These are phyloP conservation scores for Oryzaephilus surinamensis DNA, from an alignment of 1,140 invertebrate species.

Conservation along the genomic window DNA sequence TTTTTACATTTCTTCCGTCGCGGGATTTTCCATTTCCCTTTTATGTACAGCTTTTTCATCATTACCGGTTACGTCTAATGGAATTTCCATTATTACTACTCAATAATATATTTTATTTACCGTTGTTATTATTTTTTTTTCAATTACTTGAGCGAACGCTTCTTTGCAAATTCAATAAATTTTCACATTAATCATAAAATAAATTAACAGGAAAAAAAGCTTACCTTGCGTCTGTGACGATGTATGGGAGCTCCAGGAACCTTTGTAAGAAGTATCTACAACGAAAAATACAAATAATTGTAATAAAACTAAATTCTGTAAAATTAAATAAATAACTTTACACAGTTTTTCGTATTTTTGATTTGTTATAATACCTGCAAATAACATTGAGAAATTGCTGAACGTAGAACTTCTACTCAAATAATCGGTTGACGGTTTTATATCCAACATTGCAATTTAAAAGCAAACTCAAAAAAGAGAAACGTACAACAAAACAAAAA, in stretches of 20 bases:
- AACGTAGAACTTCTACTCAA: conserved; percentile 58
- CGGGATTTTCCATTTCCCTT: conserved; percentile 26
- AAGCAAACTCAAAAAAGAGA: too few relatives aligned
- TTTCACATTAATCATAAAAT: conserved; percentile 3
- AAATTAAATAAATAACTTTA: too few relatives aligned
- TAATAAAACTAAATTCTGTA: conserved; percentile 3
- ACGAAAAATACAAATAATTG: conserved; percentile 24
- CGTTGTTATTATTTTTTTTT: too few relatives aligned
- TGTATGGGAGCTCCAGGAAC: conserved; percentile 54
- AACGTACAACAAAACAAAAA: neutral
- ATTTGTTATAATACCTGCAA: conserved; percentile 43
- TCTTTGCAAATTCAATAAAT: neutral
- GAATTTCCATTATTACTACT: conserved; percentile 24
- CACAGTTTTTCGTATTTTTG: neutral
- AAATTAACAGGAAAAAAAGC: conserved; percentile 10
- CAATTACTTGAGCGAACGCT: conserved; percentile 1
- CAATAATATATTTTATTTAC: too few relatives aligned
- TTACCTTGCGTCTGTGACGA: conserved; percentile 55
- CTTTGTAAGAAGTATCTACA: conserved; percentile 61
- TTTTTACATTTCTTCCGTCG: conserved; percentile 27
- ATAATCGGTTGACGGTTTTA: conserved; percentile 58
- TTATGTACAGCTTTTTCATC: conserved; percentile 23
- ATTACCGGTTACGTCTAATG: conserved; percentile 22
- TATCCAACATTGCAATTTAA: conserved; percentile 54
- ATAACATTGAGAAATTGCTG: conserved; percentile 62